Evolutionary conservation across 1,140 invertebrate genomes (phyloP).

Genomic region (Pseudomyrmex cubaensis): DNA sequence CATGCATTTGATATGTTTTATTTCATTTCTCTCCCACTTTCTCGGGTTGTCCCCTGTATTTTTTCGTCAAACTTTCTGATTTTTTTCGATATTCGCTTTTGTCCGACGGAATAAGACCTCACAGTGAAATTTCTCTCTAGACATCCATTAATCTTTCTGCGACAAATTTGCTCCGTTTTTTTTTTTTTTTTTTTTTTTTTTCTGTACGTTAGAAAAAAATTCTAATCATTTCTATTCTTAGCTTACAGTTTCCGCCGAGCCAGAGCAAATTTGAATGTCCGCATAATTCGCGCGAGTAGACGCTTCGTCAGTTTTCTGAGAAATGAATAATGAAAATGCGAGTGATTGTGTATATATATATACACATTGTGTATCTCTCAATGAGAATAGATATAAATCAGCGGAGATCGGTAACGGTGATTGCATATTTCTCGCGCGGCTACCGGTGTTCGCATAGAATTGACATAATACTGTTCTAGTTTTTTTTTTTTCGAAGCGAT

Average conservation of each 20-base stretch:
- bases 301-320: constrained; percentile 16
- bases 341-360: constrained; percentile 14
- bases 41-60: no score
- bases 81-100: no score
- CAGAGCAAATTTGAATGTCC: neutral
- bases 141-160: no score
- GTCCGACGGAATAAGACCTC: no score
- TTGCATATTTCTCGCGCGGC: constrained; percentile 18
- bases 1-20: no score
- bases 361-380: constrained; percentile 36
- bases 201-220: neutral
- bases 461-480: neutral
- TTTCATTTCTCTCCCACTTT: no score
- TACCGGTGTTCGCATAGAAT: neutral
- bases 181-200: neutral
- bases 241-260: neutral
- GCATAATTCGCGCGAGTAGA: neutral
- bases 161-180: no score
- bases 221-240: constrained; percentile 17
- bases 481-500: constrained; percentile 5
- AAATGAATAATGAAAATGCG: constrained; percentile 37
- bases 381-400: constrained; percentile 46
- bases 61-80: no score
- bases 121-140: no score
- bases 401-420: constrained; percentile 19